phyloP scores from a whole-genome alignment of 2,797 vertebrate species.

The Ibycter americanus region DNA sequence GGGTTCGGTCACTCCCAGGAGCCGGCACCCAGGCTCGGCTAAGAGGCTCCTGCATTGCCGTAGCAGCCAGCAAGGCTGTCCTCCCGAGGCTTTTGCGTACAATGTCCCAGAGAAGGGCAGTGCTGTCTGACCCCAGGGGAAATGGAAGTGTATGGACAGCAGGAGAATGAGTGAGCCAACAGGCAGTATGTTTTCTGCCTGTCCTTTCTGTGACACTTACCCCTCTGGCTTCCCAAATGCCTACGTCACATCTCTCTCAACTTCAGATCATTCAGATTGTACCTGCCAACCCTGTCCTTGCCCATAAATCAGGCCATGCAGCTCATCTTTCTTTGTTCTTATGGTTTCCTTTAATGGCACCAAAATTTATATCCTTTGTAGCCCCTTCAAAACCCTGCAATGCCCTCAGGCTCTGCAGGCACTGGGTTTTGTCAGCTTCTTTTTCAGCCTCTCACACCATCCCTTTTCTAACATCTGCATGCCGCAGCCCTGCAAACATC shows the following conservation, averaged over 20 bases:
- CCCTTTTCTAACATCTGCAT: background rate
- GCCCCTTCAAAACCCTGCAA: background rate
- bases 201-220: background rate
- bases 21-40: fast-evolving
- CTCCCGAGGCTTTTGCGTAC: fast-evolving
- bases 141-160: background rate
- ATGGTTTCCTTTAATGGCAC: background rate
- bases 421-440: background rate
- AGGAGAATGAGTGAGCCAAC: background rate
- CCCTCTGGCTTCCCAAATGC: background rate
- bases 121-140: background rate
- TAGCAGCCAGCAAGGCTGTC: background rate
- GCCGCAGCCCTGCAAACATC: background rate
- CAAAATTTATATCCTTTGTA: background rate
- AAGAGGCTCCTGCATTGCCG: background rate
- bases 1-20: background rate
- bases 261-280: background rate
- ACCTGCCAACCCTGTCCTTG: background rate
- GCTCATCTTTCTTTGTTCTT: background rate
- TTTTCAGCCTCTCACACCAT: background rate
- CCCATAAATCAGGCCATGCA: background rate
- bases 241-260: fast-evolving
- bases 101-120: background rate
- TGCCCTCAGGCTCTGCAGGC: fast-evolving
- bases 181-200: background rate